Conservation (phyloP, 1,140 invertebrate species). For the Drosophila subobscura region DNA sequence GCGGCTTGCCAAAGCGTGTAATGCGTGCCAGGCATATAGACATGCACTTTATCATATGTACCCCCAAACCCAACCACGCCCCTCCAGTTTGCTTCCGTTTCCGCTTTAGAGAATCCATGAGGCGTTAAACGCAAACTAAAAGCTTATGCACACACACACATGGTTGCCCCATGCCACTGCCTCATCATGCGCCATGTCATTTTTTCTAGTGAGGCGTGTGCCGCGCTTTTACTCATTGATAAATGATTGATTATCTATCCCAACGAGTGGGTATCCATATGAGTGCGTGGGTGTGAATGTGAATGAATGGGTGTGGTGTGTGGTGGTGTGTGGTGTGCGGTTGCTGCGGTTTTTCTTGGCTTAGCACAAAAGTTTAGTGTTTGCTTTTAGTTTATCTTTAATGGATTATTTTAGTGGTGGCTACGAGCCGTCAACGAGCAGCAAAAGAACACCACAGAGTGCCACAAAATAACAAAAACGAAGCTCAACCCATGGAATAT, state of each 20-base stretch:
- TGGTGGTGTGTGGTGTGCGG: neutral
- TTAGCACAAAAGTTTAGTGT: slow-evolving; percentile 79
- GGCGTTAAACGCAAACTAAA: slow-evolving; percentile 82
- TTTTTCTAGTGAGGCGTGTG: slow-evolving; percentile 65
- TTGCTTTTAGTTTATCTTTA: slow-evolving; percentile 81
- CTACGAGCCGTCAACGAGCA: slow-evolving; percentile 41
- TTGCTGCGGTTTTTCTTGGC: slow-evolving; percentile 65
- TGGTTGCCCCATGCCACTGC: neutral
- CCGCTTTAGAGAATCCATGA: slow-evolving; percentile 71
- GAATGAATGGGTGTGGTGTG: slow-evolving; percentile 43
- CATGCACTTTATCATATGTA: slow-evolving; percentile 68
- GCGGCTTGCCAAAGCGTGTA: slow-evolving; percentile 52
- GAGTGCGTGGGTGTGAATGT: slow-evolving; percentile 33
- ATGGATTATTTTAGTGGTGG: slow-evolving; percentile 81
- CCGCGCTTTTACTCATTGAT: slow-evolving; percentile 68
- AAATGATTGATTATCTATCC: slow-evolving; percentile 77
- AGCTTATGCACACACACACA: slow-evolving; percentile 57
- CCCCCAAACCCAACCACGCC: neutral
- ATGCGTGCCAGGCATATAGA: slow-evolving; percentile 51
- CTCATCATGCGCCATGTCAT: slow-evolving; percentile 31
- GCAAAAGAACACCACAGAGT: slow-evolving; percentile 7
- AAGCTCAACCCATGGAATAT: too few species aligned
- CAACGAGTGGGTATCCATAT: slow-evolving; percentile 4
- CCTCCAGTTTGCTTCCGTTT: slow-evolving; percentile 13
- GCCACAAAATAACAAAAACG: too few species aligned